Evolutionary conservation across 2,113 vertebrate species (phyloP), one percentile per base, ranked within the genome.

Genomic region (Atrichornis clamosus): DNA sequence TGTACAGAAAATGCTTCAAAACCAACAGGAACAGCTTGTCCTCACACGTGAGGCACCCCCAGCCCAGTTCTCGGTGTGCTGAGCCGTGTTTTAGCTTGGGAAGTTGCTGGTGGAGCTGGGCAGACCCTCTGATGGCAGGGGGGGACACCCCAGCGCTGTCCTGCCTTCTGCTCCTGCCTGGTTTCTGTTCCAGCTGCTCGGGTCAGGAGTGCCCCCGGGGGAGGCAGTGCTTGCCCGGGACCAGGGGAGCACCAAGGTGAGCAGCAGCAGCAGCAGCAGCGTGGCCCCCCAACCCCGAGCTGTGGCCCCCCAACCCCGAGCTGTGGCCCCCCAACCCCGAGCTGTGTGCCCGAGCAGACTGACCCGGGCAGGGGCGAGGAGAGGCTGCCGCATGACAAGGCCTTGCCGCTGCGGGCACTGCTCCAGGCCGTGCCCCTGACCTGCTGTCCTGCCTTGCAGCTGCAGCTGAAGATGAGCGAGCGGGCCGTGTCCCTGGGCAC

Each of bases 391-490:
- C 42, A n/a, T 32, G 3, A 1, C 16, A 53, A 28, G 23, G 14
- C n/a, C 18, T 49, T 41, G 39, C 42, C n/a, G 58, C 41, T 4
- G 44, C 33, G 7, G 20, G 1, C 24, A 0, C 17, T 3, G 6
- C 2, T 12, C 21, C 42, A 18, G 47, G 11, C 17, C 7, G 9
- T 28, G 44, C 44, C 60, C 49, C 49, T 63, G 80, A 46, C 10
- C 10, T 11, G 2, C 17, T 63, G 56, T 37, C 46, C 20, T 62
- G 47, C 70, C 59, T 24, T 75, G n/a, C 97, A 98, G 98, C 98
- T 98, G 35, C 98, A 98, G 92, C 97, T 98, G 97, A 98, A 97
- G 72, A 98, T 98, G 97, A 98, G 97, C 0, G 98, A 98, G 92
- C 95, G 98, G 30, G 98, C 98, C 0, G 93, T 96, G 70, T 98